A percentile compares a stretch with the other conserved stretches of the same genome.
phyloP scores from a whole-genome alignment of 2,113 vertebrate species.

The Elgaria multicarinata region DNA sequence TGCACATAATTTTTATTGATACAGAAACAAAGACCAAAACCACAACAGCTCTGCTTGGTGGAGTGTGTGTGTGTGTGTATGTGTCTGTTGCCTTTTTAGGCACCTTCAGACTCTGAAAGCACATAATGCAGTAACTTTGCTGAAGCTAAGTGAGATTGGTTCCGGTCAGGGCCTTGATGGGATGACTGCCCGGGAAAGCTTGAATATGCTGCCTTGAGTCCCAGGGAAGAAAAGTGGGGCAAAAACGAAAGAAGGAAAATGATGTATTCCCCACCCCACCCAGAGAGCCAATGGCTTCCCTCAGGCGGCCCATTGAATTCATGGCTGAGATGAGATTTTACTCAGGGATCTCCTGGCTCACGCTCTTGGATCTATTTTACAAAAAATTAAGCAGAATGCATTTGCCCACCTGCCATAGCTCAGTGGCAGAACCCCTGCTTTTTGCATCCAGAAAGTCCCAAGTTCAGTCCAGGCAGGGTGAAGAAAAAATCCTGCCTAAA shows the following conservation, averaged over 20 bases:
- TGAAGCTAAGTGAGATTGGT: background rate
- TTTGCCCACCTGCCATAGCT: too few relatives aligned
- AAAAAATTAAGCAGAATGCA: background rate
- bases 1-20: too few relatives aligned
- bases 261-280: too few relatives aligned
- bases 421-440: too few relatives aligned
- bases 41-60: too few relatives aligned
- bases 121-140: background rate
- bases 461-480: too few relatives aligned
- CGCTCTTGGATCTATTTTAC: background rate
- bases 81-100: too few relatives aligned
- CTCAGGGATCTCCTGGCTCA: background rate
- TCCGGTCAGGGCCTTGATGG: background rate
- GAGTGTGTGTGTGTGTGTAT: too few relatives aligned
- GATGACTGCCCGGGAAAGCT: background rate
- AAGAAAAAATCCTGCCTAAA: too few relatives aligned
- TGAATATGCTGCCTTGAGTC: background rate
- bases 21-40: too few relatives aligned
- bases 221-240: background rate
- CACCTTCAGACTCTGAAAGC: background rate
- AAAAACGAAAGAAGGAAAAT: background rate
- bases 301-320: too few relatives aligned
- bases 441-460: too few relatives aligned
- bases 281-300: background rate
- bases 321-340: background rate